Evolutionary conservation across 2,113 vertebrate species (phyloP), one percentile per base, ranked within the genome.

Genomic region (Callopanchax toddi): DNA sequence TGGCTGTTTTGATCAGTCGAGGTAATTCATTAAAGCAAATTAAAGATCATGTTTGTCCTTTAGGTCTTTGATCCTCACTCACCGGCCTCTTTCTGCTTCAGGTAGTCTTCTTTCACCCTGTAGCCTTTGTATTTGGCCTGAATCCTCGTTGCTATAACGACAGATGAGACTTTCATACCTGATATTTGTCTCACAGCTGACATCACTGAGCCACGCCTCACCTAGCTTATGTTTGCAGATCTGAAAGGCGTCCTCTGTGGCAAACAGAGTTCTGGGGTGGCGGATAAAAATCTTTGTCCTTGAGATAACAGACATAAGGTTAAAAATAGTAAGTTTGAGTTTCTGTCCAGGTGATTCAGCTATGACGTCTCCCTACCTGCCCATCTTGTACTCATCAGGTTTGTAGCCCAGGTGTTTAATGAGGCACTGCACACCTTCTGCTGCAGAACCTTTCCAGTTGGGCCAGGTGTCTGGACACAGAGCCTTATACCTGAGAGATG

Each of bases 281-380:
- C 97, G 96, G 66, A 99, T 99, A 85, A 99, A 99, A 75, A 99
- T 94, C 77, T 99, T 99, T 22, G 95, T 98, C 87, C 97, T 99
- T 84, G 18, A 87, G 79, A 34, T 71, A 50, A 83, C 70, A 26
- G 26, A 26, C 6, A 6, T 51, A 16, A 26, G 25, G 18, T 46
- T 20, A 18, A 44, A 11, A 34, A 12, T 29, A 11, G 17, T 18
- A 10, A 5, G n/a, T 18, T 18, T 17, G n/a, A 18, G 2, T 51
- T 51, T 29, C 8, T 29, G 6, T 13, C 25, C 7, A 3, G 1
- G 9, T 51, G 49, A 48, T n/a, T n/a, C 0, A 26, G 49, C 11
- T 5, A 1, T 32, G 10, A 37, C 2, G 23, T 46, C 15, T 65
- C 29, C 76, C 85, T 83, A 99, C 97, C 92, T 96, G 72, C 97